Base-by-base conservation (phyloP, 2,888 invertebrate species). In the Junonia oenone region DNA sequence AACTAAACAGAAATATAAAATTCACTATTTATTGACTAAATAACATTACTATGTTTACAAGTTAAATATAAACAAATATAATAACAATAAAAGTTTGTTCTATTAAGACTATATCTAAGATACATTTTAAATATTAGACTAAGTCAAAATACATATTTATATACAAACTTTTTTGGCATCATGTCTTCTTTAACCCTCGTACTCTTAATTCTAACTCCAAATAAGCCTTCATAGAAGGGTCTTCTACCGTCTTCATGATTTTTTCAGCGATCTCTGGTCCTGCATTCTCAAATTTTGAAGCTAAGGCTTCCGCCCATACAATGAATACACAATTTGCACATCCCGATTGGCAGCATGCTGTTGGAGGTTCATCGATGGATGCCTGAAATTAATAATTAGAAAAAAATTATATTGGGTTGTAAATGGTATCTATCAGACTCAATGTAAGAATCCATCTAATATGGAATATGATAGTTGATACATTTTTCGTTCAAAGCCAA, bases 301-400 rank as follows among this genome's bases (percentile, higher is more conserved):
- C 89, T 43, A 98, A 69, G 17, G 95, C 93, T 68, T 97, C 95
- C 0, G 97, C 98, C 91, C 98, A 98, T 13, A 94, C 93, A 50
- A 98, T 93, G 95, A 96, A 98, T 4, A 98, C 98, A 78, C 98
- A 98, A 81, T 97, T 98, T 0, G 95, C 91, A 85, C 98, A 98
- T 0, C 98, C 98, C 0, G 97, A 95, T 93, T 95, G 95, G 72
- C 98, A 98, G 78, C 98, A 98, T 22, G 93, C 94, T 2, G 95
- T 95, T 0, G 98, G 98, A 35, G 92, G 92, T 57, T 93, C 93
- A 9, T 94, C 94, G 63, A 91, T 71, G 1, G 83, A 85, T 4
- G 87, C 86, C 91, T 91, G 68, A 43, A 51, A 58, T 13, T 15
- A 11, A 31, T 3, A 29, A 29, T 26, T 33, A 8, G 15, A 11